Conservation (phyloP, 2,888 invertebrate species). For the Nasonia oneida region DNA sequence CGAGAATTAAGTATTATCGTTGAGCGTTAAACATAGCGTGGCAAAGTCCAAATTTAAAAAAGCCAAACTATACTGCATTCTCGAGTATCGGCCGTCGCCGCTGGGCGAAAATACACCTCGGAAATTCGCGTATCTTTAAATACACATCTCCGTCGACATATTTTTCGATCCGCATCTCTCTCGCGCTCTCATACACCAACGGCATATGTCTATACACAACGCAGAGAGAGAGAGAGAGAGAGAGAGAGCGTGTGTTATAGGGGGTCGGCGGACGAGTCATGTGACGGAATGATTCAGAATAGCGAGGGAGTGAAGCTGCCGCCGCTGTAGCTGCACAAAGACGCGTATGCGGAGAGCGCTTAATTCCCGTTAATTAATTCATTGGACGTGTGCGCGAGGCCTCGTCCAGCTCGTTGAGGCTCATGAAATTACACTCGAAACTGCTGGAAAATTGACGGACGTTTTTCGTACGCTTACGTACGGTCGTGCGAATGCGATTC, state of each 20-base stretch:
- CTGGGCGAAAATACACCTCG: neutral
- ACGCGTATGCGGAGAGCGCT: neutral
- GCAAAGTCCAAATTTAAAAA: neutral
- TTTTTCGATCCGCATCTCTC: neutral
- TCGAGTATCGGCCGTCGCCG: neutral
- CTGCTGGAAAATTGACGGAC: neutral
- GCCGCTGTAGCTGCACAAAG: slow-evolving; percentile 13
- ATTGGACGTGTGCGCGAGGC: neutral
- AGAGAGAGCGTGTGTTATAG: neutral
- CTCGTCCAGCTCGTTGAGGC: neutral
- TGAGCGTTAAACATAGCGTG: no score
- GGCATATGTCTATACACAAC: neutral
- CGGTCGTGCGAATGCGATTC: no score
- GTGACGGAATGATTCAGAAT: slow-evolving; percentile 46
- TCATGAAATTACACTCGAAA: neutral
- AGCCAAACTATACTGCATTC: neutral
- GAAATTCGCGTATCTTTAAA: neutral
- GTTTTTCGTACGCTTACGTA: neutral
- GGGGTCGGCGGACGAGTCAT: slow-evolving; percentile 19
- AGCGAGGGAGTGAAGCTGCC: slow-evolving; percentile 12
- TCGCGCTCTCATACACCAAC: neutral
- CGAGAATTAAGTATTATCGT: neutral
- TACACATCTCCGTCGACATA: neutral
- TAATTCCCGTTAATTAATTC: slow-evolving; percentile 45
- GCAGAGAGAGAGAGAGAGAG: neutral